phyloP scores from a whole-genome alignment of 2,888 invertebrate species.

The Coremacera marginata region DNA sequence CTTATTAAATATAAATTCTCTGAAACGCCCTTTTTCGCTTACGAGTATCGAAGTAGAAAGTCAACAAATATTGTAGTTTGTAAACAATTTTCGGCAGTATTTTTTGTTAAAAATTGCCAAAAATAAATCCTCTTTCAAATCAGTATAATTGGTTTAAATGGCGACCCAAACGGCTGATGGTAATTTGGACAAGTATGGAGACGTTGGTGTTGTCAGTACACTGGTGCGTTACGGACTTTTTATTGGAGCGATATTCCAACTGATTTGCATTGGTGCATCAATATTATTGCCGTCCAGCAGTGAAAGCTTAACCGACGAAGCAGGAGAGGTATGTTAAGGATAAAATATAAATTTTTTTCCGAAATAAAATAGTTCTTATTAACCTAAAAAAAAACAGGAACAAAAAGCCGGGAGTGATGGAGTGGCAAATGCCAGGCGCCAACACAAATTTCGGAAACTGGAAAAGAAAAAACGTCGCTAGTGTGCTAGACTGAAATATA shows the following conservation, averaged over 20 bases:
- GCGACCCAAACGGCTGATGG: constrained; percentile 44
- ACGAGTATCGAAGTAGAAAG: no score
- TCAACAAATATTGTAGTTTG: no score
- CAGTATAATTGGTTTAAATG: constrained; percentile 32
- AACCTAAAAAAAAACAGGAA: constrained; percentile 46
- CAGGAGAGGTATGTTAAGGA: constrained; percentile 45
- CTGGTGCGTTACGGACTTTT: constrained; percentile 85
- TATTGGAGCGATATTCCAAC: constrained; percentile 88
- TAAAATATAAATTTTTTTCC: neutral
- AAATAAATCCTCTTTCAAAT: neutral
- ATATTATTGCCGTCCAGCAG: constrained; percentile 75
- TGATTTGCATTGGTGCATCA: constrained; percentile 85
- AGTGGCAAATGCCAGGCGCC: constrained; percentile 55
- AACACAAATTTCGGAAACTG: constrained; percentile 65
- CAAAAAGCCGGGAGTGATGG: constrained; percentile 48
- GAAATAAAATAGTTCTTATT: neutral
- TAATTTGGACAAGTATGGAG: constrained; percentile 61
- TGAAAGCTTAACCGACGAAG: constrained; percentile 40
- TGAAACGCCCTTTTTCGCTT: no score
- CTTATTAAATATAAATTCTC: no score
- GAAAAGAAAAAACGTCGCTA: constrained; percentile 67
- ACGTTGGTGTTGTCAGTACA: constrained; percentile 79
- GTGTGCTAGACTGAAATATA: neutral
- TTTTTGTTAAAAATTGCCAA: constrained; percentile 15
- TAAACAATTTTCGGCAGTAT: no score